Percentiles rank a stretch among this genome's conserved stretches.
phyloP scores from a whole-genome alignment of 2,113 vertebrate genomes.

The Strix uralensis region DNA sequence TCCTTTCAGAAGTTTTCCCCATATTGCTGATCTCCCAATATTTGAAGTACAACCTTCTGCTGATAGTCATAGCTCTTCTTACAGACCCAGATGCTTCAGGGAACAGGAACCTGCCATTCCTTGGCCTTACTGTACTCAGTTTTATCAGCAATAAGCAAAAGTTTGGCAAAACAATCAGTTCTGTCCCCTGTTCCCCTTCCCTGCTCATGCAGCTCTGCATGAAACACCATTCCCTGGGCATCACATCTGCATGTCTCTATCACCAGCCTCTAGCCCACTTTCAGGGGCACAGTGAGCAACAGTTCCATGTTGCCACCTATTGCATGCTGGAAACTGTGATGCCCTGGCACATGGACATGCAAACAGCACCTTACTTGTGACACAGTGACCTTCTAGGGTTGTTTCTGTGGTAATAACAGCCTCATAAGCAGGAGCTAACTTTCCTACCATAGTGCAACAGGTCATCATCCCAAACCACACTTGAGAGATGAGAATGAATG shows the following conservation, averaged over 20 bases:
- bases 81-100: background rate
- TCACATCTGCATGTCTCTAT: background rate
- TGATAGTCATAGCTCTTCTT: background rate
- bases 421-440: background rate
- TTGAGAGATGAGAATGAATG: background rate
- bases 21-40: background rate
- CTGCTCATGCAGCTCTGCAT: accelerated
- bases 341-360: background rate
- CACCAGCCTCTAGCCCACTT: background rate
- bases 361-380: background rate
- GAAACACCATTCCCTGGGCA: background rate
- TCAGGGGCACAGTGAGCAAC: background rate
- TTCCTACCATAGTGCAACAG: background rate
- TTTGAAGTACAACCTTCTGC: background rate
- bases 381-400: background rate
- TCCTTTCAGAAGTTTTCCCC: background rate
- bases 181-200: background rate
- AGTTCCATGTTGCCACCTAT: background rate
- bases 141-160: background rate
- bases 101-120: background rate
- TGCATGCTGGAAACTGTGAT: background rate
- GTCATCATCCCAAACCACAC: background rate
- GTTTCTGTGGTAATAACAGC: background rate
- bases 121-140: background rate
- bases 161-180: background rate